Evolutionary conservation across 64 coral and sea anemone species (phyloP).

Genomic region (Pachyseris speciosa): DNA sequence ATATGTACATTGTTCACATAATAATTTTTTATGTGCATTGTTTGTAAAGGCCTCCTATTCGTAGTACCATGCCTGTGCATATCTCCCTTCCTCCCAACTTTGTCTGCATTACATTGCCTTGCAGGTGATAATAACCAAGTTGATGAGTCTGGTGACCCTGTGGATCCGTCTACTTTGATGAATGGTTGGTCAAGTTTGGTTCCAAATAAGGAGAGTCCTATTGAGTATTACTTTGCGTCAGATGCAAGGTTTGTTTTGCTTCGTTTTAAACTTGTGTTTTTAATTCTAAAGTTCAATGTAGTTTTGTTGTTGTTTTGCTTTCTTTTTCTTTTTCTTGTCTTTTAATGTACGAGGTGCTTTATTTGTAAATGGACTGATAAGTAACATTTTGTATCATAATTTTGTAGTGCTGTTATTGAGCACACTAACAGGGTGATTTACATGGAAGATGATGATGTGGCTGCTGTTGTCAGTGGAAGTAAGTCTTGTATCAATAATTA

Average conservation of each 20-base stretch:
- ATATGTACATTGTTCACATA: too few relatives aligned
- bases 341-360: too few relatives aligned
- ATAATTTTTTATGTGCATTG: too few relatives aligned
- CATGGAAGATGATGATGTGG: constrained; percentile 96
- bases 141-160: neutral
- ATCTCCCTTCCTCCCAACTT: neutral
- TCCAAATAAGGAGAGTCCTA: constrained; percentile 63
- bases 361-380: too few relatives aligned
- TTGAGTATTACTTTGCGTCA: constrained; percentile 98
- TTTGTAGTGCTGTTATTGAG: constrained; percentile 93
- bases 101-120: constrained; percentile 7
- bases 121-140: neutral
- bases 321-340: too few relatives aligned
- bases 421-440: constrained; percentile 98
- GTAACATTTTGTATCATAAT: neutral
- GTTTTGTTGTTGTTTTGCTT: neutral
- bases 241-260: constrained; percentile 89
- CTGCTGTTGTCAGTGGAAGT: constrained; percentile 93
- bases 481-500: neutral
- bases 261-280: constrained; percentile 2
- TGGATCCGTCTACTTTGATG: neutral
- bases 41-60: too few relatives aligned
- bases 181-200: constrained; percentile 54
- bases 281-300: too few relatives aligned
- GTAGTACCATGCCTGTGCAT: neutral